Evolutionary conservation across 2,797 vertebrate species (phyloP).

Genomic region (Numenius phaeopus): DNA sequence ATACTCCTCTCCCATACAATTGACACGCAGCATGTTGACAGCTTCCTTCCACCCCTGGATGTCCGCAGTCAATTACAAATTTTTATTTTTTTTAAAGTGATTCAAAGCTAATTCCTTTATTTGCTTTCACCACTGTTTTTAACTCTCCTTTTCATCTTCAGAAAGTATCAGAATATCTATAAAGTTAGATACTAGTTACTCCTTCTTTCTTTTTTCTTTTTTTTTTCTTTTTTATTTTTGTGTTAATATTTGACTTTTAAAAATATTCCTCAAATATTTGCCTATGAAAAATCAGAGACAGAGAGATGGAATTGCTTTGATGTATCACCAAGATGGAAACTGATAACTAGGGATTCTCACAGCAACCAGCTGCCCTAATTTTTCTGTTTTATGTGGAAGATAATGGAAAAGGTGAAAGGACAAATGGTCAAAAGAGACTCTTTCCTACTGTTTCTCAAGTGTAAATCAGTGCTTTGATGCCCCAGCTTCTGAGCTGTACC

Average conservation of each 20-base stretch:
- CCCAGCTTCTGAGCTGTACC: not conserved
- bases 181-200: not conserved
- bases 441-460: not conserved
- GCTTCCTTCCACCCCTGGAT: not conserved
- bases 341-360: not conserved
- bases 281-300: not conserved
- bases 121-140: not conserved
- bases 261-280: not conserved
- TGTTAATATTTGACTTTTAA: not conserved
- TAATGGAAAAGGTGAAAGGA: not conserved
- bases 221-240: no score
- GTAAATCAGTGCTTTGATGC: not conserved
- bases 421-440: not conserved
- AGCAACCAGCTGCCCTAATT: not conserved
- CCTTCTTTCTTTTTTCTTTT: no score
- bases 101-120: not conserved
- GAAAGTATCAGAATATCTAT: not conserved
- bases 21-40: not conserved
- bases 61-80: not conserved
- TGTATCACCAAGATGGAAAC: not conserved
- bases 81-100: not conserved
- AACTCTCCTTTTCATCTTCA: not conserved
- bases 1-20: not conserved
- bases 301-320: not conserved
- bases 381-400: not conserved